Evolutionary conservation across 2,113 vertebrate species (phyloP), one percentile per base, ranked within the genome.

Genomic region (Elephas maximus): DNA sequence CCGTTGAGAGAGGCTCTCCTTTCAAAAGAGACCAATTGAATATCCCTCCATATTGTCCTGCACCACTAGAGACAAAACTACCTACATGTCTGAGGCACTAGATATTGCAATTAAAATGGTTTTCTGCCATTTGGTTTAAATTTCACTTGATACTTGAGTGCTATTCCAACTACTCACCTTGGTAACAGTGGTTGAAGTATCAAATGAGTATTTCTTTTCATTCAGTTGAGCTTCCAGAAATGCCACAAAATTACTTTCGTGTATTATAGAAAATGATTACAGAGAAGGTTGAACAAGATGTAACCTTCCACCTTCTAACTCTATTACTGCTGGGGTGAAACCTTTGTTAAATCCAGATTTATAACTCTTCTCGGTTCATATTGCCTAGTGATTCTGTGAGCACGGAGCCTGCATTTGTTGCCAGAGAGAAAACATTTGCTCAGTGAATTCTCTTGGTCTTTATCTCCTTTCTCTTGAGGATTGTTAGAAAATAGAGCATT

Each of bases 311-410:
- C 96, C 96, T 91, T 96, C 85, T 95, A 97, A 98, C 95, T 96
- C 92, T 96, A 88, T 97, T 97, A 96, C 92, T 0, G 4, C 81
- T 95, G 78, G 53, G 96, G 96, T 91, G 96, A 97, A 95, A 94
- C 96, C 97, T 97, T 97, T 92, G 96, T 98, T 97, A 97, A 97
- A 96, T 84, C 85, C 90, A 96, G 92, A 98, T 98, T 98, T 96
- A 97, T 96, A 88, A 81, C 90, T 95, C 90, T 95, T 90, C 95
- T 96, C 51, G 0, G 69, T 94, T 96, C 96, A 80, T 57, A 83
- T 2, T 86, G 88, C 92, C 91, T 82, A 45, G 71, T 81, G 53
- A 20, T 88, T 93, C 95, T 93, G 62, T 4, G 18, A 97, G 62
- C 93, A 77, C 57, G 1, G 79, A 57, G 65, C 37, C 94, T 86